Conservation (phyloP, 2,113 vertebrate species). For the Ophthalmolycus amberensis region DNA sequence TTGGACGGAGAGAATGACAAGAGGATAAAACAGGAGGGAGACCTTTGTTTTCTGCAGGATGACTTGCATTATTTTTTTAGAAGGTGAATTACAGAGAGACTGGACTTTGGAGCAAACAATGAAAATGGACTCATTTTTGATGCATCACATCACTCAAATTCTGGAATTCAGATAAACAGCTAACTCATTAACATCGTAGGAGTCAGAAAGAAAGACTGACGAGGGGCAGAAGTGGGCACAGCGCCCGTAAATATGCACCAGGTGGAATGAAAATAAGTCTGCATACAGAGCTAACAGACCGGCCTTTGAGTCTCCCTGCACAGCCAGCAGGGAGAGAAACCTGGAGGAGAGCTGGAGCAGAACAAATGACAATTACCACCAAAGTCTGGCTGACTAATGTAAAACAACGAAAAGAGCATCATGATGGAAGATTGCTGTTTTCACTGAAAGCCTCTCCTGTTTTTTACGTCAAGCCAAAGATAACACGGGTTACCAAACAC, state of each 20-base stretch:
- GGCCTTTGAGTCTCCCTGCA: constrained; percentile 15
- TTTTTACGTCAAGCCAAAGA: neutral
- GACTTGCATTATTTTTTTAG: constrained; percentile 27
- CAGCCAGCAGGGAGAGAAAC: constrained; percentile 27
- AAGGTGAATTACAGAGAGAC: neutral
- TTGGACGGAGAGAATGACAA: constrained; percentile 9
- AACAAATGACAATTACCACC: constrained; percentile 22
- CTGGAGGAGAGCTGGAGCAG: constrained; percentile 18
- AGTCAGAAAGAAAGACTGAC: neutral
- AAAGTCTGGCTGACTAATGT: constrained; percentile 35
- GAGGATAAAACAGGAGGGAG: neutral
- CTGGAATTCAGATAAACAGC: neutral
- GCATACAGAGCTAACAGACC: constrained; percentile 25
- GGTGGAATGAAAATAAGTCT: constrained; percentile 41
- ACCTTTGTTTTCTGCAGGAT: neutral
- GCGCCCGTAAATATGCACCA: constrained; percentile 23
- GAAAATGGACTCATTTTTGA: neutral
- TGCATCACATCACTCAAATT: neutral
- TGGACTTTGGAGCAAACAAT: neutral
- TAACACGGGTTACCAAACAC: constrained; percentile 15
- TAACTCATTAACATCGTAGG: neutral
- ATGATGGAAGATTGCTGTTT: neutral
- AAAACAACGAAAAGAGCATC: constrained; percentile 17
- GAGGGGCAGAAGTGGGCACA: neutral
- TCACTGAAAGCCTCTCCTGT: neutral